Percentiles rank a stretch among this genome's conserved stretches.
Conservation (phyloP, 2,113 vertebrate genomes). For the Gallinago undulata region DNA sequence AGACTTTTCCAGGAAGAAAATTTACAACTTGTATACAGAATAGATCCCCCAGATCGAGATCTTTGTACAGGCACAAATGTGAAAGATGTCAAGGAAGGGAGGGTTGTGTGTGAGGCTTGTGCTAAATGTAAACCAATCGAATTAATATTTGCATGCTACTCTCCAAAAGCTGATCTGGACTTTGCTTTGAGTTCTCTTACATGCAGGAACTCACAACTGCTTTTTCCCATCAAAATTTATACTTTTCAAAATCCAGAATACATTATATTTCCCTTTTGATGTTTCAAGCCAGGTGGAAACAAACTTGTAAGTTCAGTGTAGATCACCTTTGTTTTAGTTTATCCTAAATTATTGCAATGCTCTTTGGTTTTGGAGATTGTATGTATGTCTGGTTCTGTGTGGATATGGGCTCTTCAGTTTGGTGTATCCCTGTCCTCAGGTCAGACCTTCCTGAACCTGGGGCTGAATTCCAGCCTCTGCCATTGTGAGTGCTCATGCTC, state of each 20-base stretch:
- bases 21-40: accelerated
- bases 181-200: not conserved
- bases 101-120: not conserved
- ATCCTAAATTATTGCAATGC: not conserved
- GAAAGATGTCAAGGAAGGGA: not conserved
- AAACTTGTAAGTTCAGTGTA: not conserved
- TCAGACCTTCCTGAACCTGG: not conserved
- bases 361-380: not conserved
- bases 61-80: not conserved
- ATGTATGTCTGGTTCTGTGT: not conserved
- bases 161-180: not conserved
- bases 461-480: not conserved
- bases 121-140: not conserved
- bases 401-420: not conserved
- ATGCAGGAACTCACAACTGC: not conserved
- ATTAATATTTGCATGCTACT: not conserved
- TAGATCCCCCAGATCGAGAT: not conserved
- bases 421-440: not conserved
- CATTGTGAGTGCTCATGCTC: not conserved
- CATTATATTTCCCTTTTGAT: not conserved
- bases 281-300: not conserved
- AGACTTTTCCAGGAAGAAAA: not conserved
- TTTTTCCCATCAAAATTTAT: not conserved
- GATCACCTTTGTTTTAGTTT: not conserved
- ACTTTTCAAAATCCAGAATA: not conserved